phyloP scores from a whole-genome alignment of 2,797 vertebrate genomes.

The Triplophysa bombifrons region DNA sequence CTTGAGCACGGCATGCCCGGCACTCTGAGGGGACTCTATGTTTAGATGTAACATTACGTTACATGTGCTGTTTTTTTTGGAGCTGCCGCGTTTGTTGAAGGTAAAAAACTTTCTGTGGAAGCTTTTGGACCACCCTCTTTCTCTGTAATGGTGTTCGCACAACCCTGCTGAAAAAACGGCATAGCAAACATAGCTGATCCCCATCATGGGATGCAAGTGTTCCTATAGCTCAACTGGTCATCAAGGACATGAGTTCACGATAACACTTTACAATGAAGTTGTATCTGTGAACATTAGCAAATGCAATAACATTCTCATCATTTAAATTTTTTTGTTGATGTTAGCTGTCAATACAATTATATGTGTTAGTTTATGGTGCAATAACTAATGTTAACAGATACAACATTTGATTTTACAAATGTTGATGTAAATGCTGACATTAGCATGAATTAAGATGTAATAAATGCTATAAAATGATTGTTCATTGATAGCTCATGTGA shows the following conservation, averaged over 20 bases:
- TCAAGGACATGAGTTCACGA: background rate
- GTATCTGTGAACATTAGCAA: no score
- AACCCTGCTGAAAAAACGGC: slow-evolving; percentile 23
- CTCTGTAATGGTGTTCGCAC: slow-evolving; percentile 10
- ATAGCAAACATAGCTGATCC: slow-evolving; percentile 23
- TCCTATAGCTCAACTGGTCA: background rate
- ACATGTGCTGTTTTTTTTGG: slow-evolving; percentile 75
- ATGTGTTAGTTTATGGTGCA: no score
- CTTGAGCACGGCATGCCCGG: slow-evolving; percentile 68
- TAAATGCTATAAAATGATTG: no score
- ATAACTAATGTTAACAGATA: no score
- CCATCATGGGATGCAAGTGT: slow-evolving; percentile 4
- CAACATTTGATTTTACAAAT: no score
- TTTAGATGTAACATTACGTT: slow-evolving; percentile 78
- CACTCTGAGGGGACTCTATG: slow-evolving; percentile 70
- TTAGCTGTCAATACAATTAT: no score
- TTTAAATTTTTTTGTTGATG: no score
- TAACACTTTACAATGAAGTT: no score
- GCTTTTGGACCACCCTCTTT: slow-evolving; percentile 46
- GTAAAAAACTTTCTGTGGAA: slow-evolving; percentile 46
- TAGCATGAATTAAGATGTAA: no score
- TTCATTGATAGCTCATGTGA: no score
- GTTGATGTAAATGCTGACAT: no score
- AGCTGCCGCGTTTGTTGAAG: slow-evolving; percentile 61
- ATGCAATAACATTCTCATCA: no score